phyloP scores from a whole-genome alignment of 1,140 invertebrate genomes.

The Ooceraea biroi region DNA sequence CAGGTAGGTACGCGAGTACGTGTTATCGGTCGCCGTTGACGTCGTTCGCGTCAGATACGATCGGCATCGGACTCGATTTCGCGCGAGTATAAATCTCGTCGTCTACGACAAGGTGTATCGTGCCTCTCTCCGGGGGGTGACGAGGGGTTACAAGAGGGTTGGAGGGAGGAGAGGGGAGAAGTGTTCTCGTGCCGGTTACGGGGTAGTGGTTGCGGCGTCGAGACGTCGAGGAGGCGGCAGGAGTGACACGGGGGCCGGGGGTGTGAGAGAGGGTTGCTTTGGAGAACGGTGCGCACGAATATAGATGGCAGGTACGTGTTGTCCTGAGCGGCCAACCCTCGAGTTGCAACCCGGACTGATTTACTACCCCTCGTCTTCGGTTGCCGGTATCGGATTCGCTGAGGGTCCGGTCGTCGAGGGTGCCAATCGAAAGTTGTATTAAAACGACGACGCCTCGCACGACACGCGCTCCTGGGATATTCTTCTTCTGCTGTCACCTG shows the following conservation, averaged over 20 bases:
- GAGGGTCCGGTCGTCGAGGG: slow-evolving; percentile 75
- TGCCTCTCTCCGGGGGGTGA: slow-evolving; percentile 57
- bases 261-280: slow-evolving; percentile 49
- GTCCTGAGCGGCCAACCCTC: slow-evolving; percentile 78
- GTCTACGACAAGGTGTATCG: slow-evolving; percentile 77
- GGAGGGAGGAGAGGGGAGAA: no score
- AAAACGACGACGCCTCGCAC: slow-evolving; percentile 76
- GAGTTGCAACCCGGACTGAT: slow-evolving; percentile 79
- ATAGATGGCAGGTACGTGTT: slow-evolving; percentile 83
- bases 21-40: slow-evolving; percentile 25
- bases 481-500: slow-evolving; percentile 72
- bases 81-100: slow-evolving; percentile 79
- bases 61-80: slow-evolving; percentile 80
- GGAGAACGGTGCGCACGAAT: slow-evolving; percentile 75
- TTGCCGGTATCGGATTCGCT: slow-evolving; percentile 77
- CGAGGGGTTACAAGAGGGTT: slow-evolving; percentile 62
- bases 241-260: slow-evolving; percentile 35
- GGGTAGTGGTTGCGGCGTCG: slow-evolving; percentile 67
- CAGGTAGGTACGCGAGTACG: slow-evolving; percentile 2
- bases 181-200: slow-evolving; percentile 69
- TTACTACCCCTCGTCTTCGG: slow-evolving; percentile 77
- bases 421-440: slow-evolving; percentile 83
- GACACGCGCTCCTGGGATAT: slow-evolving; percentile 64
- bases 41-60: slow-evolving; percentile 66
- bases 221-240: slow-evolving; percentile 60